Evolutionary conservation across 92 coral and sea anemone species (phyloP).

Genomic region (Epizoanthus illoricatus): DNA sequence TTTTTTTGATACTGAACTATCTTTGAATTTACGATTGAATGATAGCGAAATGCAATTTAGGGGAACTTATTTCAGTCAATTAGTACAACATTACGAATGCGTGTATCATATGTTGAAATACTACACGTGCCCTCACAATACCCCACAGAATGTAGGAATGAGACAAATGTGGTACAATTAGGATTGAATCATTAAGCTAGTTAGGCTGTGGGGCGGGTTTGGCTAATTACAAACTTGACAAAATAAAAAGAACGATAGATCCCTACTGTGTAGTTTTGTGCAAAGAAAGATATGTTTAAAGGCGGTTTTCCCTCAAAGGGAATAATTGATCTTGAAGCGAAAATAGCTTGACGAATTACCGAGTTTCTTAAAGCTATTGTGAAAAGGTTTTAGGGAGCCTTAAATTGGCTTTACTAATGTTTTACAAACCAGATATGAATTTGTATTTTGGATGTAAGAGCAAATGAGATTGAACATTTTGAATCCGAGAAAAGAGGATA

Average conservation of each 20-base stretch:
- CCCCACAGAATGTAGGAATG: slow-evolving; percentile 15
- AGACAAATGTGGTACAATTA: slow-evolving; percentile 3
- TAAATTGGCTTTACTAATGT: slow-evolving; percentile 19
- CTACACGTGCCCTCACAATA: slow-evolving; percentile 79
- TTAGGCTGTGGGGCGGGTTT: slow-evolving; percentile 24
- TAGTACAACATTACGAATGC: slow-evolving; percentile 47
- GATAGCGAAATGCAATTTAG: slow-evolving; percentile 46
- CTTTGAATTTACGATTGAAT: slow-evolving; percentile 62
- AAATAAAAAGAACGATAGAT: slow-evolving; percentile 22
- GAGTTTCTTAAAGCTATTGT: slow-evolving; percentile 15
- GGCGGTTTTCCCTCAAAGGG: slow-evolving; percentile 31
- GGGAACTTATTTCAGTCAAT: slow-evolving; percentile 58
- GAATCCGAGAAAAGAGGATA: neutral
- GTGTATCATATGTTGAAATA: slow-evolving; percentile 47
- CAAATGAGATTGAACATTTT: neutral
- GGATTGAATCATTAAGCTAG: slow-evolving; percentile 1
- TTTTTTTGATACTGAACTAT: slow-evolving; percentile 60
- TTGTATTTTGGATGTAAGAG: neutral
- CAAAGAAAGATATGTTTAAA: slow-evolving; percentile 29
- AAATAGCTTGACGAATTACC: slow-evolving; percentile 16
- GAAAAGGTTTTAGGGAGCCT: slow-evolving; percentile 22
- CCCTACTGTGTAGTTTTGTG: slow-evolving; percentile 31
- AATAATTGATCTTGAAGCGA: slow-evolving; percentile 31
- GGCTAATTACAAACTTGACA: slow-evolving; percentile 33
- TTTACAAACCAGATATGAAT: slow-evolving; percentile 30